phyloP scores from a whole-genome alignment of 2,113 vertebrate genomes.

The Paratilapia polleni region DNA sequence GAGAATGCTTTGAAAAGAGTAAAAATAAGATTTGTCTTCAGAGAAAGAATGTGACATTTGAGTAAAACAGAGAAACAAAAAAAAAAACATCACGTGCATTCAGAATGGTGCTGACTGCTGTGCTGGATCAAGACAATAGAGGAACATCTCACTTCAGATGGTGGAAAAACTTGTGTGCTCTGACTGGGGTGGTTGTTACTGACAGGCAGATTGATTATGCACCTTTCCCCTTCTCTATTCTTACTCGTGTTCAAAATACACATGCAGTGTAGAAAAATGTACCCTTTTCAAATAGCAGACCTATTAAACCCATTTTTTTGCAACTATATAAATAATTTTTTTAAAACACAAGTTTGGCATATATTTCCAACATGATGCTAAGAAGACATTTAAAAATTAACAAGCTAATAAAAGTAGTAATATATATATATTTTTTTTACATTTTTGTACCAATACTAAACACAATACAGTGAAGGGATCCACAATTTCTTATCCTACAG shows the following conservation, averaged over 20 bases:
- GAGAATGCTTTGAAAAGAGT: conserved; percentile 31
- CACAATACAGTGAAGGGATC: conserved; percentile 56
- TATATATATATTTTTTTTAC: no score
- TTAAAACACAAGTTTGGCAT: conserved; percentile 39
- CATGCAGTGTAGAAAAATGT: conserved; percentile 41
- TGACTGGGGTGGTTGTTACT: not conserved
- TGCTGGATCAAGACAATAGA: not conserved
- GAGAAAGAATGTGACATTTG: conserved; percentile 36
- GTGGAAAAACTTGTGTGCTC: conserved; percentile 53
- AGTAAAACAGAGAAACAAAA: conserved; percentile 33
- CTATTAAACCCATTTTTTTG: conserved; percentile 10
- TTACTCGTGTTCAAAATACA: conserved; percentile 51
- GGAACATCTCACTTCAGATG: conserved; percentile 25
- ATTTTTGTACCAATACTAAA: conserved; percentile 48
- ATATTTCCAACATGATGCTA: conserved; percentile 12
- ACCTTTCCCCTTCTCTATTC: conserved; percentile 14
- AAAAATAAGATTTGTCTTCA: not conserved
- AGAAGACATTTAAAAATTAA: conserved; percentile 48
- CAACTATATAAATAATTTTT: conserved; percentile 36
- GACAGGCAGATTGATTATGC: conserved; percentile 4
- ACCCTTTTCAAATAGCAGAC: conserved; percentile 37
- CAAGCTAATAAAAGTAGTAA: conserved; percentile 31
- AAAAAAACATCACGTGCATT: not conserved
- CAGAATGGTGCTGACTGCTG: conserved; percentile 14
- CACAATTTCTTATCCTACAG: conserved; percentile 42